Evolutionary conservation across 2,113 vertebrate genomes (phyloP).

Genomic region (Pogona vitticeps): DNA sequence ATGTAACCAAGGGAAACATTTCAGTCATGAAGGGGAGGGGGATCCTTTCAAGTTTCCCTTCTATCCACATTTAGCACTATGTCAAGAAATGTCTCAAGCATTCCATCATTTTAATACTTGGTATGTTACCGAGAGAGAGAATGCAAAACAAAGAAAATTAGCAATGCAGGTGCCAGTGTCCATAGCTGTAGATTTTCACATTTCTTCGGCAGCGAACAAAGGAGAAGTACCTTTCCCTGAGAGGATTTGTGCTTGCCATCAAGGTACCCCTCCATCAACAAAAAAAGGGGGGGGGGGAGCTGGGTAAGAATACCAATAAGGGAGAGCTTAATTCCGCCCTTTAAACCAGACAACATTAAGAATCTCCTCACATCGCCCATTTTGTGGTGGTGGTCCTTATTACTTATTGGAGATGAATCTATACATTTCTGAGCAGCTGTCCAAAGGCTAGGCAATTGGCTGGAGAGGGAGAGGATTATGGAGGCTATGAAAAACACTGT

Average conservation of each 20-base stretch:
- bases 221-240: constrained; percentile 4
- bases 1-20: background rate
- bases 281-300: background rate
- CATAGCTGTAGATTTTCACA: background rate
- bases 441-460: constrained; percentile 1
- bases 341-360: background rate
- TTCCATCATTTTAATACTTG: background rate
- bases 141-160: constrained; percentile 5
- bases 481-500: background rate
- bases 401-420: constrained; percentile 14
- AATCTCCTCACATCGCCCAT: background rate
- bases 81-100: background rate
- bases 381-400: background rate
- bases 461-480: background rate
- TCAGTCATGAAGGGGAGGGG: constrained; percentile 4
- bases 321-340: background rate
- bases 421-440: constrained; percentile 2
- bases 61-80: constrained; percentile 3
- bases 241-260: background rate
- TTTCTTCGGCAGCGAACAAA: background rate
- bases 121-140: background rate
- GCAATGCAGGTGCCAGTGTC: background rate
- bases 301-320: background rate
- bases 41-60: background rate
- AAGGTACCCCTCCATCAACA: background rate